Evolutionary conservation across 2,797 vertebrate species (phyloP).

Genomic region (Dermochelys coriacea): DNA sequence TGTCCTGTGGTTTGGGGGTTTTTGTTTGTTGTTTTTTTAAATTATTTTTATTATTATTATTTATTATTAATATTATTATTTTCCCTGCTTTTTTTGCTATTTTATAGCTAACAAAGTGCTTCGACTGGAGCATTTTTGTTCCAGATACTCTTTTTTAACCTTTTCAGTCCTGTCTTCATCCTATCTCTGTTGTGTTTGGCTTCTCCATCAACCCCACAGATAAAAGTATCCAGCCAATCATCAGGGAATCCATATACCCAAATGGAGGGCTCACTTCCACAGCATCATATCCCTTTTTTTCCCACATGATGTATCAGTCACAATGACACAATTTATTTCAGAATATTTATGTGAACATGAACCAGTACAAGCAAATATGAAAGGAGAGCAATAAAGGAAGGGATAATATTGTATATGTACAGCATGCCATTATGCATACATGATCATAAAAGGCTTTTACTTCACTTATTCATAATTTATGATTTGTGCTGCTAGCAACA

Average conservation of each 20-base stretch:
- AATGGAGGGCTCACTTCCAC: neutral
- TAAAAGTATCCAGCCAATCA: neutral
- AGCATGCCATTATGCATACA: constrained; percentile 20
- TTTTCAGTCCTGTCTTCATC: neutral
- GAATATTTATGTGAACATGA: constrained; percentile 1
- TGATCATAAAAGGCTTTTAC: constrained; percentile 54
- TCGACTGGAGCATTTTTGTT: constrained; percentile 13
- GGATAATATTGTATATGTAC: neutral
- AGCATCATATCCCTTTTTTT: neutral
- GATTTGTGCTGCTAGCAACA: constrained; percentile 72
- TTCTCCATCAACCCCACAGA: neutral
- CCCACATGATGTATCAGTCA: neutral
- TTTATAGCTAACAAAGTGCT: constrained; percentile 14
- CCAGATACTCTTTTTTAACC: constrained; percentile 36
- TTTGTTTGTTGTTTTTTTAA: neutral
- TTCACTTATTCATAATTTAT: constrained; percentile 71
- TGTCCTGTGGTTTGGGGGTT: constrained; percentile 4
- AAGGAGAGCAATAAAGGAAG: neutral
- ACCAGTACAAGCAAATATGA: neutral
- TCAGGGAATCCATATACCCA: neutral
- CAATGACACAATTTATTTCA: constrained; percentile 10
- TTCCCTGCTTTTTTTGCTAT: neutral
- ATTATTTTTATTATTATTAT: too few species aligned
- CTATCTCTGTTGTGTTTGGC: neutral
- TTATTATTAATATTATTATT: too few species aligned